A percentile compares a stretch with the other conserved stretches of the same genome.
Evolutionary conservation across 92 coral and sea anemone genomes (phyloP).

Genomic region (Micromussa lordhowensis): DNA sequence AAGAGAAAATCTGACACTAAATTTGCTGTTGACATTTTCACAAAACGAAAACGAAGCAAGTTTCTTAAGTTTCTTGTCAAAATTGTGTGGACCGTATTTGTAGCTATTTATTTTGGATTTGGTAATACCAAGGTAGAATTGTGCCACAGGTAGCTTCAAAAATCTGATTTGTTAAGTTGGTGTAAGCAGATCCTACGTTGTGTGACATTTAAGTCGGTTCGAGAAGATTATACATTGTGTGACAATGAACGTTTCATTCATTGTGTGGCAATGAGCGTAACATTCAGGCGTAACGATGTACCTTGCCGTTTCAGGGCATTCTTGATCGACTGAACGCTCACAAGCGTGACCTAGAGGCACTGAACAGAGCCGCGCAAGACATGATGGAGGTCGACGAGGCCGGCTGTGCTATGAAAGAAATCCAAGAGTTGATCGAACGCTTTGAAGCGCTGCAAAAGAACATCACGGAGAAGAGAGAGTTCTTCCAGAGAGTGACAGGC

Average conservation of each 20-base stretch:
- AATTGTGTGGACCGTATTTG: too few species aligned
- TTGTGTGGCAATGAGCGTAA: not conserved
- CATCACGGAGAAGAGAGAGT: slow-evolving; percentile 82
- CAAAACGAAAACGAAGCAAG: too few species aligned
- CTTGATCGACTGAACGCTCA: slow-evolving; percentile 93
- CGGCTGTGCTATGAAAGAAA: slow-evolving; percentile 77
- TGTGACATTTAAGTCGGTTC: too few species aligned
- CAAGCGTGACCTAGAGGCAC: slow-evolving; percentile 90
- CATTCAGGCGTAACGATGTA: not conserved
- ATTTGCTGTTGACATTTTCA: too few species aligned
- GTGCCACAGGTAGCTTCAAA: too few species aligned
- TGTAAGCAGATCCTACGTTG: too few species aligned
- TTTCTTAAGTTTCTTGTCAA: too few species aligned
- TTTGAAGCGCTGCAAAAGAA: slow-evolving; percentile 88
- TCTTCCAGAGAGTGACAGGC: slow-evolving; percentile 80
- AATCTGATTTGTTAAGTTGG: too few species aligned
- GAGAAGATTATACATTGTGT: not conserved
- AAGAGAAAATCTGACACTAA: too few species aligned
- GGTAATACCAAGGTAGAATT: too few species aligned
- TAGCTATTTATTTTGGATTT: too few species aligned
- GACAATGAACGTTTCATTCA: not conserved
- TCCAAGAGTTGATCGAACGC: slow-evolving; percentile 81
- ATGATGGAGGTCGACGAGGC: slow-evolving; percentile 86
- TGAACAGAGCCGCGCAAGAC: slow-evolving; percentile 87
- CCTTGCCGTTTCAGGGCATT: slow-evolving; percentile 66